Evolutionary conservation across 2,113 vertebrate species (phyloP), one percentile per base, ranked within the genome.

Genomic region (Geococcyx californianus): DNA sequence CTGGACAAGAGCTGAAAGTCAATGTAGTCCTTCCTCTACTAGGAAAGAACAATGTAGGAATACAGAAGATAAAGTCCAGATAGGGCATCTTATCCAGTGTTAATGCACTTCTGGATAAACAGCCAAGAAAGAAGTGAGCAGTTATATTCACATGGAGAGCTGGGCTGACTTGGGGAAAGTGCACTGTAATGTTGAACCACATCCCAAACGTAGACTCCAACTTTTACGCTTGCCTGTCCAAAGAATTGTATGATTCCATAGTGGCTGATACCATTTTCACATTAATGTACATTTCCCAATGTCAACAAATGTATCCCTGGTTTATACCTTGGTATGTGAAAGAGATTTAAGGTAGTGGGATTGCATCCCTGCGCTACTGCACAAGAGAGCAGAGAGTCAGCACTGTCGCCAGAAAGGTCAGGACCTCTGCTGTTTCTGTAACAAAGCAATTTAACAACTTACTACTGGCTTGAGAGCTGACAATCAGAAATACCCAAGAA

Each of bases 371-470:
- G 55, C 40, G 59, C 70, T 68, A 8, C 51, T 8, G 56, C 6
- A 34, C 20, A 21, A 31, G 70, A 33, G 8, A 58, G n/a, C 0
- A 1, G 34, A 49, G 52, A 31, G 38, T 2, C 1, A 4, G 31
- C 51, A 64, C 34, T 16, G 13, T 15, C 3, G 2, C 13, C 86
- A 40, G 51, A 14, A 76, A 38, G 26, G 25, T 13, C 38, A 26
- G 54, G n/a, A 38, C 1, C 0, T 5, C 5, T 25, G 34, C 33
- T 81, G 9, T 23, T 67, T 47, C 49, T 45, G 25, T 29, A 33
- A 20, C 56, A 91, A 66, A 89, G 52, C 56, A 16, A 18, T 66
- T 47, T 6, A 40, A 14, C 69, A 68, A 6, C 31, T 40, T 44
- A 49, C 34, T 12, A 29, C 28, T 77, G 17, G 28, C 29, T 66